These are phyloP conservation scores for Drosophila longiperda DNA, from an alignment of 2,888 invertebrate genomes.

Conservation along the genomic window DNA sequence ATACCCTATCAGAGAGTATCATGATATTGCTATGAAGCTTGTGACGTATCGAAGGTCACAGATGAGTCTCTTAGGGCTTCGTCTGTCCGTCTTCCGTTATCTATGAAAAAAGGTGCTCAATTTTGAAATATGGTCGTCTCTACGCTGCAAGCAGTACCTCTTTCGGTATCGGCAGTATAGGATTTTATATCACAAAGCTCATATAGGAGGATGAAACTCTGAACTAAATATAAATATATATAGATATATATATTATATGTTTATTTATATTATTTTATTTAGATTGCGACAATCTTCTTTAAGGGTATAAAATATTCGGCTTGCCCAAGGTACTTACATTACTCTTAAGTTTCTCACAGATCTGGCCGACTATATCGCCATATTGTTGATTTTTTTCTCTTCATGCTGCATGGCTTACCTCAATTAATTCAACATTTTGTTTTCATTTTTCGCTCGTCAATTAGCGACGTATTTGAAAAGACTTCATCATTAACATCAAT, in stretches of 20 bases:
- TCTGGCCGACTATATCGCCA: not conserved
- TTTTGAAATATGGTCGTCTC: not conserved
- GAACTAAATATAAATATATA: not conserved
- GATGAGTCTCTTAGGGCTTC: not conserved
- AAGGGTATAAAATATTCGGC: not conserved
- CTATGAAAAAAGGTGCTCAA: not conserved
- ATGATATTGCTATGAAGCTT: not conserved
- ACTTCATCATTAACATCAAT: conserved; percentile 75
- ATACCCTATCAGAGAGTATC: not conserved
- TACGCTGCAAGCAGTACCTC: not conserved
- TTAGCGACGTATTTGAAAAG: conserved; percentile 64
- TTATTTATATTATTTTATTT: not conserved
- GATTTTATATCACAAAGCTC: not conserved
- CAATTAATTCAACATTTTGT: conserved; percentile 12
- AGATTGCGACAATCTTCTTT: not conserved
- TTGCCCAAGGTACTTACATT: not conserved
- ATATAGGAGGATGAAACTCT: not conserved
- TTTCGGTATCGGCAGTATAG: not conserved
- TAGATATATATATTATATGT: not conserved
- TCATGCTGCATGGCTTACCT: conserved; percentile 40
- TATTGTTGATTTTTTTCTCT: not conserved
- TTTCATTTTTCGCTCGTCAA: conserved; percentile 49
- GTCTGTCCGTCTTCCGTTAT: not conserved
- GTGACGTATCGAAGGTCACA: not conserved
- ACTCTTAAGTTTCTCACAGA: not conserved